phyloP scores from a whole-genome alignment of 1,140 invertebrate genomes.

The Drosophila sturtevanti region DNA sequence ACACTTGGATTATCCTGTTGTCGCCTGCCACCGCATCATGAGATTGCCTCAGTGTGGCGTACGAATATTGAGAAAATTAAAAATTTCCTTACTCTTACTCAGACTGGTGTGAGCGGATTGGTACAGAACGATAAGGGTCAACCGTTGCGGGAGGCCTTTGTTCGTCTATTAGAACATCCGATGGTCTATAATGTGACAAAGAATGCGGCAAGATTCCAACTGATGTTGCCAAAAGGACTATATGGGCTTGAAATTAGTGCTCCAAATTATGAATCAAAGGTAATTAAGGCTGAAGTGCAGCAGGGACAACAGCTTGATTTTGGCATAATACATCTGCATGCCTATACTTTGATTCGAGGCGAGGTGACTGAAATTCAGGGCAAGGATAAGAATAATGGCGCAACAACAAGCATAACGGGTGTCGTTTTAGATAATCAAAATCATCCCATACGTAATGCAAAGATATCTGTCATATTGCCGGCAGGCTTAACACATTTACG shows the following conservation, averaged over 20 bases:
- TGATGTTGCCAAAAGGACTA: slow-evolving; percentile 86
- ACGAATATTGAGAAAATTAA: slow-evolving; percentile 88
- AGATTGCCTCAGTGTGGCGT: slow-evolving; percentile 89
- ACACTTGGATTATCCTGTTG: slow-evolving; percentile 88
- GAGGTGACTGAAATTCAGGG: slow-evolving; percentile 57
- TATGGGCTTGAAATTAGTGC: slow-evolving; percentile 86
- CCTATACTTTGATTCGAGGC: slow-evolving; percentile 57
- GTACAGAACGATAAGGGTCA: slow-evolving; percentile 86
- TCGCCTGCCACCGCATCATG: slow-evolving; percentile 87
- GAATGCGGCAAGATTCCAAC: slow-evolving; percentile 88
- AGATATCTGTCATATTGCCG: slow-evolving; percentile 83
- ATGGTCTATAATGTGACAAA: slow-evolving; percentile 85
- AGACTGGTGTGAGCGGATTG: slow-evolving; percentile 88
- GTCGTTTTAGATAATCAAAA: slow-evolving; percentile 85
- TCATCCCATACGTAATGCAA: slow-evolving; percentile 85
- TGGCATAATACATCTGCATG: slow-evolving; percentile 50
- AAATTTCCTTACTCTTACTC: slow-evolving; percentile 85
- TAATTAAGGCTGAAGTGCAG: slow-evolving; percentile 78
- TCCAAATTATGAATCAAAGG: slow-evolving; percentile 84
- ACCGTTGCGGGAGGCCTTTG: slow-evolving; percentile 88
- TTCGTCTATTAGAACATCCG: slow-evolving; percentile 86
- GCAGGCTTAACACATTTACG: slow-evolving; percentile 71
- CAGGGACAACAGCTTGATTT: slow-evolving; percentile 57
- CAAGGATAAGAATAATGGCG: neutral
- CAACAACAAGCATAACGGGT: slow-evolving; percentile 82